phyloP scores from a whole-genome alignment of 2,888 invertebrate genomes.

The Smittia sp. region DNA sequence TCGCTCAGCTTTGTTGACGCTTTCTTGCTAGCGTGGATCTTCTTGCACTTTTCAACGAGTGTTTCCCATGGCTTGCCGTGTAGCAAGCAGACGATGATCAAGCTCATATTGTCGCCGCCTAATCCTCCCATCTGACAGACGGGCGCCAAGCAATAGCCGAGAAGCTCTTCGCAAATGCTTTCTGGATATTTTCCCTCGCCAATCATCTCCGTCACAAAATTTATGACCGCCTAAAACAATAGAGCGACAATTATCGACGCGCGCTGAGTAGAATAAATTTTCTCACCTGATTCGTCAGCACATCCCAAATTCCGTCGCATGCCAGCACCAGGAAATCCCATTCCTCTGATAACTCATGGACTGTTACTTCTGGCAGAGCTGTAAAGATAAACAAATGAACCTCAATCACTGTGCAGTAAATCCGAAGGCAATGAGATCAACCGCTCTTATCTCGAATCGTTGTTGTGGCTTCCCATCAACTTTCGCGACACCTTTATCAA shows the following conservation, averaged over 20 bases:
- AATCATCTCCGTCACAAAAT: slow-evolving; percentile 82
- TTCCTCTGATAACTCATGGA: slow-evolving; percentile 74
- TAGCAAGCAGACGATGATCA: slow-evolving; percentile 77
- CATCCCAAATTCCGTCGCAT: slow-evolving; percentile 99
- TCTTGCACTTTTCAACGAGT: slow-evolving; percentile 49
- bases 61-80: slow-evolving; percentile 51
- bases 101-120: slow-evolving; percentile 99
- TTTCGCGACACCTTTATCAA: too few species aligned
- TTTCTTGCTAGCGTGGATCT: slow-evolving; percentile 22
- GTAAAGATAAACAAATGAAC: too few species aligned
- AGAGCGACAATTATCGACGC: neutral
- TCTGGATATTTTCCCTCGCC: slow-evolving; percentile 83
- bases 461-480: too few species aligned
- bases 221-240: slow-evolving; percentile 70
- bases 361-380: slow-evolving; percentile 92
- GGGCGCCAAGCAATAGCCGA: slow-evolving; percentile 93
- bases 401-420: too few species aligned
- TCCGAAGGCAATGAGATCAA: too few species aligned
- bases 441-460: too few species aligned
- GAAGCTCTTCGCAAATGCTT: slow-evolving; percentile 91
- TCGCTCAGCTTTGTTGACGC: slow-evolving; percentile 24
- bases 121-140: slow-evolving; percentile 93
- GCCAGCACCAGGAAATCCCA: slow-evolving; percentile 97
- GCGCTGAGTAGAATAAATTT: neutral
- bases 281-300: slow-evolving; percentile 78